Percentiles rank a stretch among this genome's conserved stretches.
These are phyloP conservation scores for Physella acuta DNA, from an alignment of 1,140 invertebrate species.

Conservation along the genomic window DNA sequence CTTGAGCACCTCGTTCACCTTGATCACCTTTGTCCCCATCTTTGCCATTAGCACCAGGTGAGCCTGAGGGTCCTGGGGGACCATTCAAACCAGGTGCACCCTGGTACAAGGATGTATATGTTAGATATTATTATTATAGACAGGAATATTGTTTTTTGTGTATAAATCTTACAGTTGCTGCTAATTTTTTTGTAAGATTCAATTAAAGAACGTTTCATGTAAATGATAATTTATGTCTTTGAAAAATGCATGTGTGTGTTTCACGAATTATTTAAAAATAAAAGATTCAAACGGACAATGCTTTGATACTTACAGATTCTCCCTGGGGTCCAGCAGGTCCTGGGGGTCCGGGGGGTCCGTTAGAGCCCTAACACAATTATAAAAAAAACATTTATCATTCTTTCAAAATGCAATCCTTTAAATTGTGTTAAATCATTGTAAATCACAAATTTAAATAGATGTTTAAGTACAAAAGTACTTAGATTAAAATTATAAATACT, in stretches of 20 bases:
- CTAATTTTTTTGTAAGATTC: too few relatives aligned
- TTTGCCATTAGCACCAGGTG: conserved; percentile 33
- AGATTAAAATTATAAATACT: neutral
- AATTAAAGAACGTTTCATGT: too few relatives aligned
- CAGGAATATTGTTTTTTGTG: neutral
- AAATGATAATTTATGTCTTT: too few relatives aligned
- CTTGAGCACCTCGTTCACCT: conserved; percentile 41
- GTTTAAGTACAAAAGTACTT: neutral
- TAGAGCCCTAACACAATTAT: conserved; percentile 36
- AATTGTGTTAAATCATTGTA: too few relatives aligned
- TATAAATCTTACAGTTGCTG: too few relatives aligned
- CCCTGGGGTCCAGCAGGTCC: conserved; percentile 40
- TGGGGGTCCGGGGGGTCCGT: conserved; percentile 37
- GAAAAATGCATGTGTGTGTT: too few relatives aligned
- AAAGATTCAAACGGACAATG: too few relatives aligned
- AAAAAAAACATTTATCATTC: too few relatives aligned
- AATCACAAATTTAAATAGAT: neutral
- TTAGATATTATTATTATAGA: neutral
- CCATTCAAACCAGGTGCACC: conserved; percentile 28
- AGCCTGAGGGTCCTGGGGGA: conserved; percentile 36
- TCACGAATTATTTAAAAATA: too few relatives aligned
- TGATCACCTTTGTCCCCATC: conserved; percentile 34
- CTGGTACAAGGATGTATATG: conserved; percentile 1
- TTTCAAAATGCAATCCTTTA: too few relatives aligned
- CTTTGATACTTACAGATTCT: conserved; percentile 31